Percentiles rank a stretch among this genome's conserved stretches.
Evolutionary conservation across 2,888 invertebrate species (phyloP).

Genomic region (Subacronicta megacephala): DNA sequence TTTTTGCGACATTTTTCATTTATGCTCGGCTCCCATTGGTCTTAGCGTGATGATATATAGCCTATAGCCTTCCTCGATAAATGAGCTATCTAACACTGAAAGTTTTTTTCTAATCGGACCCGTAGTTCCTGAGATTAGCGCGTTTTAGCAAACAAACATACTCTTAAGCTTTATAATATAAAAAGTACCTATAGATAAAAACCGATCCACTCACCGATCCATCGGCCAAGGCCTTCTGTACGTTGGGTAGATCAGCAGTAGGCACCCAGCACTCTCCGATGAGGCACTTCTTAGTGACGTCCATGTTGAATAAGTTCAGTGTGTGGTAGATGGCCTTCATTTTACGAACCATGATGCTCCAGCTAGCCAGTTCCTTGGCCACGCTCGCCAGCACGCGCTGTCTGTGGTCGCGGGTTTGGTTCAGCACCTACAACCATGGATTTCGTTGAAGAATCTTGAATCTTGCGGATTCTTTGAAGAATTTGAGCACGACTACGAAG

Average conservation of each 20-base stretch:
- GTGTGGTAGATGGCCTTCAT: slow-evolving; percentile 98
- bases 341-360: slow-evolving; percentile 97
- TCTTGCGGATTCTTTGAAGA: neutral
- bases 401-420: slow-evolving; percentile 97
- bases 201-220: slow-evolving; percentile 95
- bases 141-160: no score
- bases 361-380: slow-evolving; percentile 96
- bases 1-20: no score
- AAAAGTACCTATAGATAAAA: no score
- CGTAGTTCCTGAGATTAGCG: no score
- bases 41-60: no score
- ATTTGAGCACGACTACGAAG: no score
- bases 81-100: no score
- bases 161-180: no score
- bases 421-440: slow-evolving; percentile 91
- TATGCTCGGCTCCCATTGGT: no score
- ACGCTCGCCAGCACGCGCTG: slow-evolving; percentile 96
- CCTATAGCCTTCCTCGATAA: no score
- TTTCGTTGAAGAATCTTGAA: neutral
- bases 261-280: slow-evolving; percentile 97
- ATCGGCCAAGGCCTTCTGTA: slow-evolving; percentile 94
- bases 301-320: slow-evolving; percentile 96
- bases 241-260: slow-evolving; percentile 92
- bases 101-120: no score
- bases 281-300: slow-evolving; percentile 95